These are phyloP conservation scores for Villa cingulata DNA, from an alignment of 2,888 invertebrate species.

Conservation along the genomic window DNA sequence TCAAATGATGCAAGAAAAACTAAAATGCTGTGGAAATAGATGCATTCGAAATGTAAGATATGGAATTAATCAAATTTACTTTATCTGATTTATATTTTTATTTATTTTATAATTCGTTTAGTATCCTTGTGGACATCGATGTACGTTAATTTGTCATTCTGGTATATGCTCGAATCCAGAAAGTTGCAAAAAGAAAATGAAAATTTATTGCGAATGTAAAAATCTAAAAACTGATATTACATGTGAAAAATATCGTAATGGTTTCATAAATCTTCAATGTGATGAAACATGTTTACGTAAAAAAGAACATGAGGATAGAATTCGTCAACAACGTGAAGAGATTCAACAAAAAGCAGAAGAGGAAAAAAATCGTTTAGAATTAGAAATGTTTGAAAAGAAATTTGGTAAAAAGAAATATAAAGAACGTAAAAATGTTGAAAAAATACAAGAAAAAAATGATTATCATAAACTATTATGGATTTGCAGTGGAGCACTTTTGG, in stretches of 20 bases:
- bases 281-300: constrained; percentile 50
- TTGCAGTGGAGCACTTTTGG: constrained; percentile 16
- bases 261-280: constrained; percentile 39
- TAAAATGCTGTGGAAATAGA: constrained; percentile 58
- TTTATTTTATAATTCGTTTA: constrained; percentile 24
- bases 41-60: constrained; percentile 66
- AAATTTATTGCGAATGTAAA: constrained; percentile 64
- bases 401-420: constrained; percentile 51
- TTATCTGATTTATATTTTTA: constrained; percentile 6
- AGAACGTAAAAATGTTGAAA: constrained; percentile 32
- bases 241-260: constrained; percentile 45
- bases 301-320: constrained; percentile 39
- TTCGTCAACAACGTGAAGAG: constrained; percentile 40
- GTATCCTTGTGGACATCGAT: constrained; percentile 76
- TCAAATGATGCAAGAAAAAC: constrained; percentile 19
- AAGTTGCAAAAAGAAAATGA: constrained; percentile 65
- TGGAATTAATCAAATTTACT: too few species aligned
- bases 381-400: constrained; percentile 65
- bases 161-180: constrained; percentile 53
- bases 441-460: constrained; percentile 15
- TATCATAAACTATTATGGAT: constrained; percentile 20
- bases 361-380: constrained; percentile 53
- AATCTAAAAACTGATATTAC: constrained; percentile 58
- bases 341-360: constrained; percentile 44
- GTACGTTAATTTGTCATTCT: constrained; percentile 57